phyloP scores from a whole-genome alignment of 2,113 vertebrate genomes.

The Pteronura brasiliensis region DNA sequence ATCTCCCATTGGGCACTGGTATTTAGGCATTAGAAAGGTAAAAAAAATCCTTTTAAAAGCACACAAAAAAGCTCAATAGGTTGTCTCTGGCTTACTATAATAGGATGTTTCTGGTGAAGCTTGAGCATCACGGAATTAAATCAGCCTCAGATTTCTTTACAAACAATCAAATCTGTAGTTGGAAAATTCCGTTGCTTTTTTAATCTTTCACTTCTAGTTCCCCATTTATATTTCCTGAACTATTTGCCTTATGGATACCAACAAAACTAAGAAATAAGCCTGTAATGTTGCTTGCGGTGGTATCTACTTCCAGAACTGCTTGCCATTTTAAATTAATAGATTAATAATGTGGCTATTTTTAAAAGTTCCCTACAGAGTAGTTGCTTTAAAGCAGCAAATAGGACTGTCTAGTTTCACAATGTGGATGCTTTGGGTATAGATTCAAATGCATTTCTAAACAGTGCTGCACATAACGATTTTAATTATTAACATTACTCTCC shows the following conservation, averaged over 20 bases:
- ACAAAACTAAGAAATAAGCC: slow-evolving; percentile 31
- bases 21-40: slow-evolving; percentile 25
- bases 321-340: slow-evolving; percentile 70
- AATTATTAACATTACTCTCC: slow-evolving; percentile 69
- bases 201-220: slow-evolving; percentile 28
- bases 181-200: neutral
- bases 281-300: slow-evolving; percentile 19
- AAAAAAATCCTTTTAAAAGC: slow-evolving; percentile 16
- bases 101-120: neutral
- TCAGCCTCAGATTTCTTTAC: slow-evolving; percentile 29
- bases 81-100: neutral
- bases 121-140: neutral
- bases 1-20: neutral
- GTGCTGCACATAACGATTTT: slow-evolving; percentile 42
- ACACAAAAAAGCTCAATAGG: neutral
- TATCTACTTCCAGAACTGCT: slow-evolving; percentile 50
- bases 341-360: slow-evolving; percentile 66
- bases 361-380: slow-evolving; percentile 30
- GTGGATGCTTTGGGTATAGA: neutral
- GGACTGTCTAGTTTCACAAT: neutral
- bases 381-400: slow-evolving; percentile 57
- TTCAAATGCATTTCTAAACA: slow-evolving; percentile 72
- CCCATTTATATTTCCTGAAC: slow-evolving; percentile 39
- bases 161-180: slow-evolving; percentile 35
- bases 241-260: neutral